Evolutionary conservation across 2,888 invertebrate genomes (phyloP), one percentile per base, ranked within the genome.

Genomic region (Agonopterix heracliana): DNA sequence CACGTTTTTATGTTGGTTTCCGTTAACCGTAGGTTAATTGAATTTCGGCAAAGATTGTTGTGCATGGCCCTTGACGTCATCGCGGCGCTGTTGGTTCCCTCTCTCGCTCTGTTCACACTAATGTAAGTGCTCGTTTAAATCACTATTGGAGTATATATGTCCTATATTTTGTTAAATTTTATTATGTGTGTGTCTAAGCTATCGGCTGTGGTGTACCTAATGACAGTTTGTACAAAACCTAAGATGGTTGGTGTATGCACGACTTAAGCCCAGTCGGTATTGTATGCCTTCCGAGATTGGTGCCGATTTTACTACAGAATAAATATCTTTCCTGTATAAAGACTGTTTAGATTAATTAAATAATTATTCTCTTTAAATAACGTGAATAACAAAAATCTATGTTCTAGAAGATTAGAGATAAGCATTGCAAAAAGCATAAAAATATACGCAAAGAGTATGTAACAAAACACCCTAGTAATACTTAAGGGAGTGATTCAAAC

Each of bases 151-250:
- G 71, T 78, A 77, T 74, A 75, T 73, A 74, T 77, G 73, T 77
- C 81, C 78, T 87, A 86, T 88, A 89, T 88, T 88, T 89, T 88
- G 85, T 88, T 87, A 86, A 73, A 81, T 84, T 81, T 68, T 86
- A 84, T 76, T 78, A 71, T 70, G 74, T 80, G 81, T 78, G 75
- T 78, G 77, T 81, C 76, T 76, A 77, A 81, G 79, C 75, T 76
- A 75, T 65, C 69, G 66, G 79, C 77, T 75, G 78, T 75, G 78
- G 72, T 69, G 73, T 76, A 74, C 77, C 79, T 62, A 38, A 52
- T 50, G 53, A 41, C 53, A 47, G 49, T 52, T 44, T 26, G 55
- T 51, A 47, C 44, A 47, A 50, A 51, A 44, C 48, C 41, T 54
- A 5, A 17, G 17, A 26, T 26, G 26, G 26, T 26, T 26, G 26